Evolutionary conservation across 2,113 vertebrate genomes (phyloP), one percentile per base, ranked within the genome.

Genomic region (Megaceryle torquata): DNA sequence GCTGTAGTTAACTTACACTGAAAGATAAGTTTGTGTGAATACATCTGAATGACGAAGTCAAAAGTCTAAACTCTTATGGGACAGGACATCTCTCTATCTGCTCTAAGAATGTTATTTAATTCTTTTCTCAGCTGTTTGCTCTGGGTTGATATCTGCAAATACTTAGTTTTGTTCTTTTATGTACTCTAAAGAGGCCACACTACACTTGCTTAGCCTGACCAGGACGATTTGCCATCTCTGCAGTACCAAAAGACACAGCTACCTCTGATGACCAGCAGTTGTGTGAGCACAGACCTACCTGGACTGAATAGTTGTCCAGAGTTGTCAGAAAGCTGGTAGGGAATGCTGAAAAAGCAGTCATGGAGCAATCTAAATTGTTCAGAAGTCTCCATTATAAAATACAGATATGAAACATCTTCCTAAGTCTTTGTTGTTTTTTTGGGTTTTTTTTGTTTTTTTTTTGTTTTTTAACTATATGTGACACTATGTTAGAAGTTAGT

Each of bases 311-410:
- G 28, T 26, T 75, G 39, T 70, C 56, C 72, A 67, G 19, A 37
- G 24, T 67, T 25, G n/a, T 54, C 28, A 33, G 25, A 35, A 65
- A 76, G 15, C 10, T 75, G 31, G 13, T 29, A 57, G 33, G 11
- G 26, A 54, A 43, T 2, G 0, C 10, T 25, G 31, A 22, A 50
- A 65, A 57, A n/a, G 31, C 15, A 39, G 25, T 43, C 5, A 0
- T 35, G 46, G 14, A 84, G n/a, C 35, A 57, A 60, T 41, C 24
- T 88, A 50, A 54, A 54, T 44, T 72, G 33, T 41, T 80, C n/a
- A 24, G 54, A 92, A 88, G 39, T 15, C 44, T 51, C 26, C 0
- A 0, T 67, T 83, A 26, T 19, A 51, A 78, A 94, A 90, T 31
- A 33, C 3, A 28, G 14, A 83, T 48, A 17, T n/a, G 57, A 63